Evolutionary conservation across 2,888 invertebrate genomes (phyloP).

Genomic region (Agelastica alni): DNA sequence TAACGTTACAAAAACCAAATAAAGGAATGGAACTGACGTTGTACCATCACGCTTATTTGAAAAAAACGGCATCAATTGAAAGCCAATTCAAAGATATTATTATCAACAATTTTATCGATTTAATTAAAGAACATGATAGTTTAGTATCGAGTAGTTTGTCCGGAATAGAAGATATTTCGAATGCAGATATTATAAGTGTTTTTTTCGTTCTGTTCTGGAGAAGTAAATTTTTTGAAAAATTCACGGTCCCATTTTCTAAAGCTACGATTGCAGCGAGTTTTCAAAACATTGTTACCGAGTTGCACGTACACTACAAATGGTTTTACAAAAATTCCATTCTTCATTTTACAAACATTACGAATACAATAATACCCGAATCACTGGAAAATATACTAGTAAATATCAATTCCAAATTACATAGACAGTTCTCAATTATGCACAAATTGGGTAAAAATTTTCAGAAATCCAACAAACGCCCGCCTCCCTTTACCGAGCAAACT

Average conservation of each 20-base stretch:
- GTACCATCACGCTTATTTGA: conserved; percentile 57
- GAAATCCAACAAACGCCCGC: conserved; percentile 45
- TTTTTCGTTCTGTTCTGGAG: conserved; percentile 63
- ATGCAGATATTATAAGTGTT: conserved; percentile 55
- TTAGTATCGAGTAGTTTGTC: conserved; percentile 53
- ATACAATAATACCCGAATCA: conserved; percentile 27
- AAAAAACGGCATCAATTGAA: conserved; percentile 54
- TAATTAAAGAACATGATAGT: conserved; percentile 58
- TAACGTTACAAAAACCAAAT: conserved; percentile 25
- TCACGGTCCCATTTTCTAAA: conserved; percentile 48
- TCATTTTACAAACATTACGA: conserved; percentile 37
- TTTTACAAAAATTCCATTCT: conserved; percentile 66
- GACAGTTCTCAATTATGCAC: conserved; percentile 46
- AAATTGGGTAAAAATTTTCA: conserved; percentile 50
- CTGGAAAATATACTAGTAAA: conserved; percentile 37
- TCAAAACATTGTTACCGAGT: conserved; percentile 62
- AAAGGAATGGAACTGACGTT: conserved; percentile 56
- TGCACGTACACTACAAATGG: conserved; percentile 77
- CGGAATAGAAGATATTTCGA: conserved; percentile 48
- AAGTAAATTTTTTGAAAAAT: conserved; percentile 46
- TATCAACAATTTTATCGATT: conserved; percentile 59
- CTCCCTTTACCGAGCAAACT: conserved; percentile 43
- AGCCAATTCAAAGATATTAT: conserved; percentile 62
- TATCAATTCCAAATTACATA: conserved; percentile 46
- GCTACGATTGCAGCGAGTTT: conserved; percentile 35